Base-by-base conservation (phyloP, 2,113 vertebrate genomes). In the Ptilonorhynchus violaceus region DNA sequence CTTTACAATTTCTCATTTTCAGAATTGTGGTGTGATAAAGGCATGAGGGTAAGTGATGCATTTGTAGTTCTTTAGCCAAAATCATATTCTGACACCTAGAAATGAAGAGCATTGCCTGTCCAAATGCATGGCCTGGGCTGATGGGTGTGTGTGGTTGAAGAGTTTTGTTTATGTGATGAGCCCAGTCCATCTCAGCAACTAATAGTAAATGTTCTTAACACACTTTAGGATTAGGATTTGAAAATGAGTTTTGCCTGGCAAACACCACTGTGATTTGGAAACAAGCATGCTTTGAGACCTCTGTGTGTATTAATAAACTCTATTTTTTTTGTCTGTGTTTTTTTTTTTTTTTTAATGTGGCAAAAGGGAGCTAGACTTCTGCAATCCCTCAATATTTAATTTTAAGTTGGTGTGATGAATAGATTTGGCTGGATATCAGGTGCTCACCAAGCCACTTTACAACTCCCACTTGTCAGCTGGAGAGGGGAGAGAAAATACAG, bases 401-500 rank as follows among this genome's bases (percentile, higher is more conserved):
- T 60, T 89, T 77, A 27, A 50, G 5, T 17, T 83, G 21, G 5
- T 78, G 21, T 52, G n/a, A 42, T 42, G 25, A 7, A 25, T 52
- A 25, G 21, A 64, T 33, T 66, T 52, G 16, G 8, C 16, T 75
- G 33, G 15, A 52, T 30, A 3, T 15, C 30, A 23, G 13, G 12
- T 42, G 15, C n/a, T 17, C n/a, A 44, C 10, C 12, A 63, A 73
- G 7, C 30, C 1, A 0, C 7, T n/a, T 11, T 76, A 4, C 1
- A 2, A 7, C 15, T 75, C 16, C 24, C 15, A 64, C 6, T 35
- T 17, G 33, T 44, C 44, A 59, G 12, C 19, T 81, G 44, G 19
- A 13, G 52, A 59, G 23, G 7, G 23, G 19, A 88, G 6, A 50
- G 37, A 66, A 52, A 39, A 30, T 27, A 13, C 24, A 5, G 20